These are phyloP conservation scores for Acanthisitta chloris DNA, from an alignment of 2,113 vertebrate species.

Conservation along the genomic window DNA sequence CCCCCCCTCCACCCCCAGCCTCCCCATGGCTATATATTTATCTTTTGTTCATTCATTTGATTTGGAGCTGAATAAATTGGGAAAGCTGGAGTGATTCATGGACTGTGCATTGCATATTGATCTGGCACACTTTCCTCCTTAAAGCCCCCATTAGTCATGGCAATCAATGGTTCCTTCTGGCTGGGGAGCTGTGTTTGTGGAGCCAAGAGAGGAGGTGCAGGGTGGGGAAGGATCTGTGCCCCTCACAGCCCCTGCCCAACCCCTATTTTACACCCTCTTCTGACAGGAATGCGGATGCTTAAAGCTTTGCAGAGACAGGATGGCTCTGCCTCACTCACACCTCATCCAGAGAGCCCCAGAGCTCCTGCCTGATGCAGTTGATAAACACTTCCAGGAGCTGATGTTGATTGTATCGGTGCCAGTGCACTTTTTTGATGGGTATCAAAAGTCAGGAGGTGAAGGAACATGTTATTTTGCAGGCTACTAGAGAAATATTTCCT, in stretches of 20 bases:
- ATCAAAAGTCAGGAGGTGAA: background rate
- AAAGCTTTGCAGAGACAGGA: fast-evolving
- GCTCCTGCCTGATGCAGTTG: background rate
- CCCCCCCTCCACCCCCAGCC: background rate
- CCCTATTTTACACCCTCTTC: background rate
- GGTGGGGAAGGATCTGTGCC: background rate
- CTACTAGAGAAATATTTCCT: background rate
- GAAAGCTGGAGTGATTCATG: conserved; percentile 62
- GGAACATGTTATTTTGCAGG: background rate
- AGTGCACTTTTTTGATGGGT: background rate
- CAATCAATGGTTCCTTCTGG: conserved; percentile 50
- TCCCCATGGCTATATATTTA: conserved; percentile 40
- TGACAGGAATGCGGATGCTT: background rate
- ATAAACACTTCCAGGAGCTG: background rate
- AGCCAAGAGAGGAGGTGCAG: background rate
- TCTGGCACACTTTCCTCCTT: conserved; percentile 42
- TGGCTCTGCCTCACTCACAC: background rate
- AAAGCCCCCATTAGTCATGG: conserved; percentile 35
- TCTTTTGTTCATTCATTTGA: conserved; percentile 60
- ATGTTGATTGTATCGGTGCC: background rate
- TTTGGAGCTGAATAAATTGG: conserved; percentile 63
- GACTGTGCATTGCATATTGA: conserved; percentile 58
- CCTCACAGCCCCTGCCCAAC: background rate
- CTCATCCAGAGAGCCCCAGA: background rate
- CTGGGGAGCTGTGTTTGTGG: background rate